phyloP scores from a whole-genome alignment of 1,140 invertebrate genomes.

The Drosophila equinoxialis region DNA sequence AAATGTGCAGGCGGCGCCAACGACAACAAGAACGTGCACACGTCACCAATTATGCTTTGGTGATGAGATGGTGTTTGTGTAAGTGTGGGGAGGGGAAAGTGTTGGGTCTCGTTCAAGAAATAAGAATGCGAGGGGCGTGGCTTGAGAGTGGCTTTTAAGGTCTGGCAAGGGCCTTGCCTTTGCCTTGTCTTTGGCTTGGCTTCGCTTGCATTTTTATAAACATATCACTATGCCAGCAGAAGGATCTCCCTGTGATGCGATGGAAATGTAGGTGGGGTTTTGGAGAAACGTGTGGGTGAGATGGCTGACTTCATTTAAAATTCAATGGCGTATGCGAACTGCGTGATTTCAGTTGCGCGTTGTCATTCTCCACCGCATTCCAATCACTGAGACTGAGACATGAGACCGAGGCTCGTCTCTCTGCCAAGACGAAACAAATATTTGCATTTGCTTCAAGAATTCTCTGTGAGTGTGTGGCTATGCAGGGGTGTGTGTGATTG shows the following conservation, averaged over 20 bases:
- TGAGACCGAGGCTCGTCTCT: not conserved
- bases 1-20: slow-evolving; percentile 72
- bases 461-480: not conserved
- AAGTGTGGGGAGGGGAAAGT: slow-evolving; percentile 5
- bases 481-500: not conserved
- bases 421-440: slow-evolving; percentile 55
- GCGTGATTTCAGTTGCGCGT: slow-evolving; percentile 64
- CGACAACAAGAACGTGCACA: slow-evolving; percentile 59
- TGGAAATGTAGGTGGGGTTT: not conserved
- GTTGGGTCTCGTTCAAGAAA: not conserved
- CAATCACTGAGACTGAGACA: slow-evolving; percentile 60
- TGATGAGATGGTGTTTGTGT: slow-evolving; percentile 15
- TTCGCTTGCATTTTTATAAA: slow-evolving; percentile 62
- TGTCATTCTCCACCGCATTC: slow-evolving; percentile 61
- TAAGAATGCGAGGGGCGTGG: not conserved
- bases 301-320: slow-evolving; percentile 68
- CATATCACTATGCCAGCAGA: slow-evolving; percentile 49
- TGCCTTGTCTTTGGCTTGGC: slow-evolving; percentile 24
- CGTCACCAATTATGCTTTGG: slow-evolving; percentile 65
- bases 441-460: slow-evolving; percentile 58
- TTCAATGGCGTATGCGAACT: slow-evolving; percentile 70
- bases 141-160: slow-evolving; percentile 41
- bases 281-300: slow-evolving; percentile 5
- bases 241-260: not conserved
- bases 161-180: slow-evolving; percentile 27